These are phyloP conservation scores for Enteromius anoplus DNA, from an alignment of 2,797 vertebrate species.

Conservation along the genomic window DNA sequence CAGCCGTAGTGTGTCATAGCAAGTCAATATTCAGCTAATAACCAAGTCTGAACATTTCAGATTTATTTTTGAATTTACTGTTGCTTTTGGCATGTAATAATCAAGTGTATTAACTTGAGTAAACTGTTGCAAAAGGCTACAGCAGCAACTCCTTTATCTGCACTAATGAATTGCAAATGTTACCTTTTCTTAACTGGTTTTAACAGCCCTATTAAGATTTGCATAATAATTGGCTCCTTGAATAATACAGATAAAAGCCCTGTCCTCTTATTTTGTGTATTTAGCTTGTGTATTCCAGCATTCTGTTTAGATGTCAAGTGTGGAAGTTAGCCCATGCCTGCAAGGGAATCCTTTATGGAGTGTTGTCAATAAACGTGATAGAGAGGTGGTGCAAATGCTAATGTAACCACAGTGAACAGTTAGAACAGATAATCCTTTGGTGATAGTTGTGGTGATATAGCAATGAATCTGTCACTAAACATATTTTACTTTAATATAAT, in stretches of 20 bases:
- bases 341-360: conserved; percentile 60
- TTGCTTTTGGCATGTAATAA: neutral
- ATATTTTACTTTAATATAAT: neutral
- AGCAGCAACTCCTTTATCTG: conserved; percentile 29
- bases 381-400: conserved; percentile 52
- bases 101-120: neutral
- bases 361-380: conserved; percentile 53
- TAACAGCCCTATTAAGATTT: conserved; percentile 75
- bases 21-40: conserved; percentile 1
- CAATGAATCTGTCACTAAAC: neutral
- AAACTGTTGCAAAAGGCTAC: conserved; percentile 39
- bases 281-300: conserved; percentile 79
- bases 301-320: conserved; percentile 63
- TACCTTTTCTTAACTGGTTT: conserved; percentile 64
- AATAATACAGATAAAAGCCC: conserved; percentile 70
- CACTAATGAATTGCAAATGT: conserved; percentile 66
- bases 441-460: neutral
- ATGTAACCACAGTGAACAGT: conserved; percentile 34
- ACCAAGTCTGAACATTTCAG: neutral
- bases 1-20: neutral
- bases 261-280: conserved; percentile 72
- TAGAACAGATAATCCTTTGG: neutral
- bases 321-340: conserved; percentile 62
- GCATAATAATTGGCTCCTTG: conserved; percentile 80
- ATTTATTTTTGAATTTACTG: neutral